A percentile compares a stretch with the other conserved stretches of the same genome.
Evolutionary conservation across 2,797 vertebrate species (phyloP).

Genomic region (Aldrovandia affinis): DNA sequence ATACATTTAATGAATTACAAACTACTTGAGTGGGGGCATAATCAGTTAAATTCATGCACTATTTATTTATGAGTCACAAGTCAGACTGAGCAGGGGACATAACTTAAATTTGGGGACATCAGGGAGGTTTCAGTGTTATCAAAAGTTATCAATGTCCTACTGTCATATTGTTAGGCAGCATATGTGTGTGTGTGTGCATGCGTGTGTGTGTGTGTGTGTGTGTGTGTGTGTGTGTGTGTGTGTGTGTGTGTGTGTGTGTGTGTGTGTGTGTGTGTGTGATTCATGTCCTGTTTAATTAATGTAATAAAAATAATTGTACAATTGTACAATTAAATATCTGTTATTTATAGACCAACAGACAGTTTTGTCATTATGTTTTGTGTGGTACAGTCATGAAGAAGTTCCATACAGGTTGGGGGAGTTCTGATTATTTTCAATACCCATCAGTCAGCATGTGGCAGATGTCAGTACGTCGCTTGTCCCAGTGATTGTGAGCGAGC

Average conservation of each 20-base stretch:
- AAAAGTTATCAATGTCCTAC: neutral
- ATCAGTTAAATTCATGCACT: slow-evolving; percentile 12
- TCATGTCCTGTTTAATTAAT: no score
- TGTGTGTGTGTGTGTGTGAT: no score
- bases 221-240: neutral
- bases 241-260: neutral
- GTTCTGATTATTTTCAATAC: neutral
- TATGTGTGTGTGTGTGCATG: neutral
- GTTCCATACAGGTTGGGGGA: neutral
- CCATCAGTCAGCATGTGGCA: neutral
- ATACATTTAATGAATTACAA: slow-evolving; percentile 23
- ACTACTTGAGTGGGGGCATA: slow-evolving; percentile 12
- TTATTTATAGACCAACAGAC: neutral
- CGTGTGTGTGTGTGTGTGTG: neutral
- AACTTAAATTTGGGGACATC: no score
- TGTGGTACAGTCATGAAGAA: neutral
- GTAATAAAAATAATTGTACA: no score
- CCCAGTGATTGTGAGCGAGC: neutral
- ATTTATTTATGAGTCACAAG: slow-evolving; percentile 16
- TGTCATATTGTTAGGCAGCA: neutral
- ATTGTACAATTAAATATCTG: neutral
- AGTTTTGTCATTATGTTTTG: neutral
- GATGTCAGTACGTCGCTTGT: neutral
- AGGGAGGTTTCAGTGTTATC: neutral
- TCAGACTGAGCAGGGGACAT: neutral